phyloP scores from a whole-genome alignment of 1,140 invertebrate genomes.

The Pararge aegeria region DNA sequence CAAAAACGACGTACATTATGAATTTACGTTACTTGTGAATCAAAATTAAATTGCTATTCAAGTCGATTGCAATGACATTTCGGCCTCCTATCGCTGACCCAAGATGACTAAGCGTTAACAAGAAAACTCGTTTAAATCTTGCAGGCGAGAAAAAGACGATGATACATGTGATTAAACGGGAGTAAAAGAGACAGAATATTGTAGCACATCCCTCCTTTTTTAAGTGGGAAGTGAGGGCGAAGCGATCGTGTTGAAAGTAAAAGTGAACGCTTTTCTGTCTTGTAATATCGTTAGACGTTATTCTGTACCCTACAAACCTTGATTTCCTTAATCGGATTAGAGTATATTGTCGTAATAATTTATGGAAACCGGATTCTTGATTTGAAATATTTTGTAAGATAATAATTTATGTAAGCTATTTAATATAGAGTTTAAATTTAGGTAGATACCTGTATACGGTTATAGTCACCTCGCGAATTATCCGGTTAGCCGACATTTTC shows the following conservation, averaged over 20 bases:
- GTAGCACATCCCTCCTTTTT: conserved; percentile 39
- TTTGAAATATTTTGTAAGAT: conserved; percentile 11
- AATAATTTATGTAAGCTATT: conserved; percentile 6
- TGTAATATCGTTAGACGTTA: conserved; percentile 14
- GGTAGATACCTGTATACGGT: not conserved
- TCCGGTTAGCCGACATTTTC: not conserved
- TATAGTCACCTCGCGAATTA: not conserved
- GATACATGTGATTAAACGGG: conserved; percentile 12
- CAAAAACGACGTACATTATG: conserved; percentile 18
- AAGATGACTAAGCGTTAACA: conserved; percentile 60
- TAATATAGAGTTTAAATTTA: not conserved
- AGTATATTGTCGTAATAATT: conserved; percentile 19
- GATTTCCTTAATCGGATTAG: conserved; percentile 26
- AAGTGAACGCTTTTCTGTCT: conserved; percentile 52
- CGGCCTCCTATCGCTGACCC: conserved; percentile 56
- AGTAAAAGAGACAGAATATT: conserved; percentile 34
- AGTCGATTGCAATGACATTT: conserved; percentile 60
- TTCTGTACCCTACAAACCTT: conserved; percentile 35
- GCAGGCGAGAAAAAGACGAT: conserved; percentile 34
- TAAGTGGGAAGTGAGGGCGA: conserved; percentile 52
- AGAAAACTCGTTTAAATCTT: conserved; percentile 56
- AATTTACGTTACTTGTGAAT: conserved; percentile 36
- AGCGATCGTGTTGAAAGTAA: conserved; percentile 60
- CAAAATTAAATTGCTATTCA: conserved; percentile 45
- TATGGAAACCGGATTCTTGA: conserved; percentile 17